phyloP scores from a whole-genome alignment of 1,140 invertebrate genomes.

The Anadara kagoshimensis region DNA sequence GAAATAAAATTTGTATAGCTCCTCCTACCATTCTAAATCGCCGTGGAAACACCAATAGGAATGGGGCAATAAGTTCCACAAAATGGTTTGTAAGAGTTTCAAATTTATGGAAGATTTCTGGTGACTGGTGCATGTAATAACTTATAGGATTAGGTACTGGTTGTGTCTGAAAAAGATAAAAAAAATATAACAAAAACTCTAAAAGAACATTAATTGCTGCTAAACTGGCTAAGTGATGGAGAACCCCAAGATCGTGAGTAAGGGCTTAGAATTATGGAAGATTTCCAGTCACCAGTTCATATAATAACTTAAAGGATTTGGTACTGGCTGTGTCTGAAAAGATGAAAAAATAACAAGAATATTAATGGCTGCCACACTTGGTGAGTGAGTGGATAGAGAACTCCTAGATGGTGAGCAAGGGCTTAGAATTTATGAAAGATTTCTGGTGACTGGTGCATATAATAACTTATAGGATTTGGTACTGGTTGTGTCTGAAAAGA shows the following conservation, averaged over 20 bases:
- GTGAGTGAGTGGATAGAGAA: too few relatives aligned
- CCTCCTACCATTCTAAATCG: conserved; percentile 67
- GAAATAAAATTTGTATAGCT: conserved; percentile 73
- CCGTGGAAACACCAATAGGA: conserved; percentile 65
- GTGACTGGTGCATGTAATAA: conserved; percentile 74
- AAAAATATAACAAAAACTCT: conserved; percentile 2
- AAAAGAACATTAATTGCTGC: too few relatives aligned
- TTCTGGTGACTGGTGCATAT: conserved; percentile 73
- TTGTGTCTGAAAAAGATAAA: conserved; percentile 68
- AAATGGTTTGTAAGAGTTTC: conserved; percentile 74
- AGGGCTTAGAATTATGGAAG: too few relatives aligned
- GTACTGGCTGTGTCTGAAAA: too few relatives aligned
- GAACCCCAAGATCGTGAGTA: too few relatives aligned
- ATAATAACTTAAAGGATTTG: too few relatives aligned
- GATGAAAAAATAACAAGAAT: too few relatives aligned
- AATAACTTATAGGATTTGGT: conserved; percentile 74
- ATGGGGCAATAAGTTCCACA: conserved; percentile 73
- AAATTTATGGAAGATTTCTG: conserved; percentile 71
- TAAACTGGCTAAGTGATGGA: too few relatives aligned
- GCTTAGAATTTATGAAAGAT: conserved; percentile 73
- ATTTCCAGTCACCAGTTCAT: too few relatives aligned
- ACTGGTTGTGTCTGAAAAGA: conserved; percentile 76
- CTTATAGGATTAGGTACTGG: conserved; percentile 75
- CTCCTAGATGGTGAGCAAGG: conserved; percentile 72
- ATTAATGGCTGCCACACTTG: too few relatives aligned